Evolutionary conservation across 2,888 invertebrate species (phyloP), one percentile per base, ranked within the genome.

Genomic region (Galerucella pusilla): DNA sequence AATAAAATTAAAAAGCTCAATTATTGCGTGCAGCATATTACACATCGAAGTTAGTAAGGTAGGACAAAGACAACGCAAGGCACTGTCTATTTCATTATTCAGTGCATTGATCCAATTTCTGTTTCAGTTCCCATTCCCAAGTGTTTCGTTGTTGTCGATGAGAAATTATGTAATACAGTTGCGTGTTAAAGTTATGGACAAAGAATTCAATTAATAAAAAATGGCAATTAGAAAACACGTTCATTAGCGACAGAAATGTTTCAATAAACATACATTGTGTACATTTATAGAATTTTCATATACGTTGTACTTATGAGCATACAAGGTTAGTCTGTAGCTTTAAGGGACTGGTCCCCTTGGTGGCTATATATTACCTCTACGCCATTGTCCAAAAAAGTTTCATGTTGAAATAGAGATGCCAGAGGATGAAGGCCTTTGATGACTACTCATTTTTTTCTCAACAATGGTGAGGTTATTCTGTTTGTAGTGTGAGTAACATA

Each of bases 51-150:
- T 69, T 57, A 61, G 61, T 46, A 61, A 69, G 28, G 67, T 16
- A 20, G 57, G 57, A 16, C 9, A 25, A 54, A 20, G 71, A 46
- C 42, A 65, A 64, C 28, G 61, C 69, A 69, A 71, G 71, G 46
- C 71, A 65, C 57, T 65, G 65, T 4, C 64, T 65, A 9, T 65
- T 63, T 65, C 45, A 71, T 71, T 71, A 71, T 71, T 71, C 57
- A 71, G 54, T 71, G 45, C 71, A 71, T 71, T 71, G 71, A 71
- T 71, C 71, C 71, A 71, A 71, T 71, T 63, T 57, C 71, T 65
- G 64, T 71, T 71, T 65, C 57, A 25, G 71, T 65, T 52, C 49
- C 59, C 57, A 65, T 65, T 64, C 49, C 71, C 64, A 71, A 71
- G 65, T 59, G 65, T 71, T 71, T 65, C 65, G 60, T 54, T 60